phyloP scores from a whole-genome alignment of 2,888 invertebrate genomes.

The Lasioglossum calceatum region DNA sequence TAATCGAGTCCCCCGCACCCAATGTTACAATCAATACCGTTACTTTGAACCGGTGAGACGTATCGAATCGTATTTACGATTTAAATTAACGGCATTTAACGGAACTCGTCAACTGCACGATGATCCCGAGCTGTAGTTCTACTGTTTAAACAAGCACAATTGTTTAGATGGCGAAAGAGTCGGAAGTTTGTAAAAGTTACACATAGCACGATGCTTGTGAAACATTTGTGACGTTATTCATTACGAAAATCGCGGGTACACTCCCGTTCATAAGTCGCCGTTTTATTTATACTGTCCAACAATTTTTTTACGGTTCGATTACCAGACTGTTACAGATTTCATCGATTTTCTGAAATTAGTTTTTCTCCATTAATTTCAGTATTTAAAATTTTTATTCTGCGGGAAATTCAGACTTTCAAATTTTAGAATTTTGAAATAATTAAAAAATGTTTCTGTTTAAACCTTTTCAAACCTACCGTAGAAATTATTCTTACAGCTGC shows the following conservation, averaged over 20 bases:
- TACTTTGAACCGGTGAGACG: background rate
- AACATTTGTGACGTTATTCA: background rate
- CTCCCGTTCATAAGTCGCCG: background rate
- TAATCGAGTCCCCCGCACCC: background rate
- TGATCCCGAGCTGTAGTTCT: background rate
- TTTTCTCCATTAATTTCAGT: background rate
- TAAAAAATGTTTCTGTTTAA: background rate
- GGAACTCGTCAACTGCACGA: background rate
- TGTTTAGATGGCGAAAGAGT: background rate
- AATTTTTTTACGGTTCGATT: background rate
- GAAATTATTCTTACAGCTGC: background rate
- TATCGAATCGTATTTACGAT: background rate
- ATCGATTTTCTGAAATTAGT: background rate
- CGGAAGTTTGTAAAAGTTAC: background rate
- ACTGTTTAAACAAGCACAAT: background rate
- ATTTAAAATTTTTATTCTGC: too few species aligned
- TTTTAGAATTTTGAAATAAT: background rate
- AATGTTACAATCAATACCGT: background rate
- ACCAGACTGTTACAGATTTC: background rate
- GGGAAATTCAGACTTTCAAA: too few species aligned
- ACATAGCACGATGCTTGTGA: background rate
- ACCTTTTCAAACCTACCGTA: background rate
- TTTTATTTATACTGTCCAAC: background rate
- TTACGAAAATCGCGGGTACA: background rate
- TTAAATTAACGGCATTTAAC: background rate